Percentiles rank a stretch among this genome's conserved stretches.
These are phyloP conservation scores for Germaria angustata DNA, from an alignment of 2,888 invertebrate species.

Conservation along the genomic window DNA sequence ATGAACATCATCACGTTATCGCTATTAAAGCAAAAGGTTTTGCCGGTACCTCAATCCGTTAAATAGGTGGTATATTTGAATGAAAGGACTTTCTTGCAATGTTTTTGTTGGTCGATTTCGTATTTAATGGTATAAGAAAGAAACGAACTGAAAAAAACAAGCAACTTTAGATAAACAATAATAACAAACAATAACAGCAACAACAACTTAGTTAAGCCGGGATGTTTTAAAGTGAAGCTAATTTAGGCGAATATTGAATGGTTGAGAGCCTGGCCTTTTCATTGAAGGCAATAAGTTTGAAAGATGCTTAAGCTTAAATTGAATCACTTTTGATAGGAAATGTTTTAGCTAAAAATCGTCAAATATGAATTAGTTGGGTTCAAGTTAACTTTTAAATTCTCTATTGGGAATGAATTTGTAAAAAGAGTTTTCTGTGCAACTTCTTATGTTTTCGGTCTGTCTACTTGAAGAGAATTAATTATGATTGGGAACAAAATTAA, in stretches of 20 bases:
- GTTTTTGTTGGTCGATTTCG: constrained; percentile 8
- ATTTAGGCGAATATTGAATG: constrained; percentile 56
- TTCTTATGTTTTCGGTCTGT: no score
- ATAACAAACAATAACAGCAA: no score
- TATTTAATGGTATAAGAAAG: constrained; percentile 47
- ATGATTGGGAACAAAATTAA: no score
- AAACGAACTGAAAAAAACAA: constrained; percentile 3
- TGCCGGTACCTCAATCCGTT: constrained; percentile 7
- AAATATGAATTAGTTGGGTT: no score
- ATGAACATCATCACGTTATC: constrained; percentile 62
- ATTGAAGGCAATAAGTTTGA: not conserved
- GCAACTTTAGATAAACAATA: constrained; percentile 27
- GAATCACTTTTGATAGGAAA: no score
- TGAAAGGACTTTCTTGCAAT: constrained; percentile 34
- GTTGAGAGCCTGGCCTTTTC: not conserved
- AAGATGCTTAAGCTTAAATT: no score
- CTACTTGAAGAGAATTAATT: no score
- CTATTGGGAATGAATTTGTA: no score
- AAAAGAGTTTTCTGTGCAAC: no score
- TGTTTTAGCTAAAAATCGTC: no score
- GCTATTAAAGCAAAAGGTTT: constrained; percentile 55
- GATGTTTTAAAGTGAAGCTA: constrained; percentile 44
- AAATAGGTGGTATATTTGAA: constrained; percentile 27
- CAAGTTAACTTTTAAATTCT: no score
- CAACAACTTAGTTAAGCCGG: constrained; percentile 36